Base-by-base conservation (phyloP, 2,797 vertebrate species). In the Eulemur albifrons region DNA sequence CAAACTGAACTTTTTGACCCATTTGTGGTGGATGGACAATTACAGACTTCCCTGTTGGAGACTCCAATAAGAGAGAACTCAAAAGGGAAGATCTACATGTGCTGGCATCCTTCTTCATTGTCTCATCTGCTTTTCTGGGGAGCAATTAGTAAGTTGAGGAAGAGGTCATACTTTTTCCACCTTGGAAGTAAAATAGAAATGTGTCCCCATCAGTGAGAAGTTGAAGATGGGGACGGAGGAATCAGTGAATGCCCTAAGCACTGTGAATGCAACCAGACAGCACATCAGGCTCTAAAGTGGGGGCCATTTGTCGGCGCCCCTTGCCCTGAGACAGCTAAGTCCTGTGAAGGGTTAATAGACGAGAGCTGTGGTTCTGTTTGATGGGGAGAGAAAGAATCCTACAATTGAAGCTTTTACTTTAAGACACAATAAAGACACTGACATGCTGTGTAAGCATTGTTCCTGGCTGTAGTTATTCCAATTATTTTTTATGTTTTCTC, bases 401-500 rank as follows among this genome's bases (percentile, higher is more conserved):
- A 96, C 94, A 96, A 65, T 54, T 43, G 96, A 95, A 95, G 96
- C 92, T 96, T 96, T 98, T 98, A 98, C 97, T 98, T 96, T 98
- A 98, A 97, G 92, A 97, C 76, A 97, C 90, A 96, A 97, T 98
- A 97, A 98, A 97, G 98, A 98, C 98, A 97, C 95, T 98, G 96
- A 97, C 98, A 97, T 95, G 97, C 97, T 98, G 97, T 80, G 89
- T 97, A 97, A 99, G 98, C 98, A 98, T 98, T 98, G 98, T 98
- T 98, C 97, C 95, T 93, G 77, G 96, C 90, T 98, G 85, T 48
- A 85, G 96, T 93, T 98, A 98, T 97, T 98, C 96, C 98, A 98
- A 98, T 99, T 98, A 97, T 98, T 98, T 99, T 98, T 98, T 97
- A 97, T 96, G 98, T 98, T 98, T 98, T 98, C 96, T 96, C 96